Evolutionary conservation across 2,888 invertebrate species (phyloP).

Genomic region (Drosophila pseudotakahashii): DNA sequence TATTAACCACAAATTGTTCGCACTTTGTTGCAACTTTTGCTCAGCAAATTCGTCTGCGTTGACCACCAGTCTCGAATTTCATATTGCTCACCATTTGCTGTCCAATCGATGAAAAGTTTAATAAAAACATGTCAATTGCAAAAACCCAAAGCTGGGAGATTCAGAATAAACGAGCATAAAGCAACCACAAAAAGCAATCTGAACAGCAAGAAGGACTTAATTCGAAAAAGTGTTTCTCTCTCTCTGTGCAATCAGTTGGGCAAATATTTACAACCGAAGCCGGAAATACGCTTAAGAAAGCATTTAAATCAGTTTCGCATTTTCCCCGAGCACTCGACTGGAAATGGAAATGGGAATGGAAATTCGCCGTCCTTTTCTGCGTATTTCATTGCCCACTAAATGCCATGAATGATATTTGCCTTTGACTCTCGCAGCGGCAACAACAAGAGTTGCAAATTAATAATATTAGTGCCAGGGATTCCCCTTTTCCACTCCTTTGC

Average conservation of each 20-base stretch:
- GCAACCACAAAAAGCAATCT: conserved; percentile 40
- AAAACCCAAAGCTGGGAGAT: background rate
- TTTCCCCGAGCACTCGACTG: conserved; percentile 52
- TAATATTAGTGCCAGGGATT: conserved; percentile 51
- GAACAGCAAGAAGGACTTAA: conserved; percentile 27
- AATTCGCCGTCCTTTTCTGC: conserved; percentile 26
- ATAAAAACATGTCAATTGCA: conserved; percentile 27
- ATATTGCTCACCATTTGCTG: conserved; percentile 30
- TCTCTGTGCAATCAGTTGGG: conserved; percentile 37
- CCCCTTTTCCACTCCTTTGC: background rate
- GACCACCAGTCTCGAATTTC: conserved; percentile 19
- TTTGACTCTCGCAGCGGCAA: conserved; percentile 28
- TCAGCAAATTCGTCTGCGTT: background rate
- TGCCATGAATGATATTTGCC: conserved; percentile 57
- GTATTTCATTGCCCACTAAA: conserved; percentile 73
- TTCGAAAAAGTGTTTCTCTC: conserved; percentile 29
- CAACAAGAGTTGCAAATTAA: conserved; percentile 60
- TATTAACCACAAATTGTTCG: conserved; percentile 46
- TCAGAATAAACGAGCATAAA: background rate
- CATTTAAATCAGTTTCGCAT: conserved; percentile 68
- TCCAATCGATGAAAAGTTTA: conserved; percentile 27
- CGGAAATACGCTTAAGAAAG: conserved; percentile 55
- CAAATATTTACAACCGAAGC: conserved; percentile 40
- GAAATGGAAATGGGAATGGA: conserved; percentile 47
- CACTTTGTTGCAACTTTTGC: conserved; percentile 28